Percentiles rank a stretch among this genome's conserved stretches.
Evolutionary conservation across 2,797 vertebrate genomes (phyloP).

Genomic region (Eremophila alpestris): DNA sequence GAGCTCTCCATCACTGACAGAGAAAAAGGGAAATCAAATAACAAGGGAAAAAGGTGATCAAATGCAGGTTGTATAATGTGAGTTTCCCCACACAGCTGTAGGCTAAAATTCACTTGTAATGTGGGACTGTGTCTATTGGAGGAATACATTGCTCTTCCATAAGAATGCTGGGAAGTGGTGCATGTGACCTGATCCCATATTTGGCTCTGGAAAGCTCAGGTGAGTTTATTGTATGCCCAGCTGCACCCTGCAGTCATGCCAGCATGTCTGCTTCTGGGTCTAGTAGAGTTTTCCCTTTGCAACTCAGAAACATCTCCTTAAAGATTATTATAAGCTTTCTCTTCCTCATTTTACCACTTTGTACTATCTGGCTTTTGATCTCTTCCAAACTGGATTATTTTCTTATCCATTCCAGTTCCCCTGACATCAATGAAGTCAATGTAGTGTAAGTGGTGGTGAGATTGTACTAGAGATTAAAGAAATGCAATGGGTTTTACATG

Average conservation of each 20-base stretch:
- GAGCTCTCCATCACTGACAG: not conserved
- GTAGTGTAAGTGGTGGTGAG: not conserved
- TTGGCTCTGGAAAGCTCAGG: not conserved
- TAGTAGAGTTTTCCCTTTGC: not conserved
- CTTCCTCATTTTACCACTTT: not conserved
- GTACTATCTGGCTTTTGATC: not conserved
- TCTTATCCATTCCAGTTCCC: not conserved
- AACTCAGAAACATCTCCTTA: not conserved
- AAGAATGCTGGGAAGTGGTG: not conserved
- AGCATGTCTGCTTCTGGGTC: not conserved
- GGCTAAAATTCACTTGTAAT: not conserved
- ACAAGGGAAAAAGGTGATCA: not conserved
- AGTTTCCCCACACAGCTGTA: not conserved
- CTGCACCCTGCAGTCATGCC: not conserved
- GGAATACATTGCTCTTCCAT: accelerated
- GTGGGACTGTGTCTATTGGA: not conserved
- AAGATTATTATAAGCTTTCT: not conserved
- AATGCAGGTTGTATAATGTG: not conserved
- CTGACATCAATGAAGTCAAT: not conserved
- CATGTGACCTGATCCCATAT: not conserved
- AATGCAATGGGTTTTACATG: not conserved
- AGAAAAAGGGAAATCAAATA: not conserved
- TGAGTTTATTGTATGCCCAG: not conserved
- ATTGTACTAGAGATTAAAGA: not conserved
- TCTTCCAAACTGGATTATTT: not conserved